Percentiles rank a stretch among this genome's conserved stretches.
Evolutionary conservation across 2,113 vertebrate species (phyloP).

Genomic region (Vidua macroura): DNA sequence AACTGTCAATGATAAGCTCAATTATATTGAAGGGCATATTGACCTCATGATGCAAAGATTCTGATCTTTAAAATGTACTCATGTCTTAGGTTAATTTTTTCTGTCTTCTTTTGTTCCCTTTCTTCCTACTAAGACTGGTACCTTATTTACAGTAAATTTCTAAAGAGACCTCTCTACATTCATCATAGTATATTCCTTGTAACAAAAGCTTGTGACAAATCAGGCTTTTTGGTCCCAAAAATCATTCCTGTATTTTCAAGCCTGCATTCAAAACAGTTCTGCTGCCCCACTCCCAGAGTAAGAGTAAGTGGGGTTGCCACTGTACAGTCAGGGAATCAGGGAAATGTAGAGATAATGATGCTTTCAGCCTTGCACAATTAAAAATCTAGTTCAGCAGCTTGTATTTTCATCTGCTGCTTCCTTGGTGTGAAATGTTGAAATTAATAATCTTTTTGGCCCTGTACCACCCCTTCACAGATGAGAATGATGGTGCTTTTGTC

Average conservation of each 20-base stretch:
- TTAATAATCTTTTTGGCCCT: not conserved
- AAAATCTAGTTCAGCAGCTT: not conserved
- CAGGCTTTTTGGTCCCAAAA: not conserved
- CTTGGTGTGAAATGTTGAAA: not conserved
- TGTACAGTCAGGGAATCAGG: not conserved
- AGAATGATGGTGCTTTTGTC: not conserved
- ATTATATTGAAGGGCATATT: constrained; percentile 38
- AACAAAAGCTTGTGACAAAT: not conserved
- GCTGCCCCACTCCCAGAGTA: not conserved
- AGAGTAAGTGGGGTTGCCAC: not conserved
- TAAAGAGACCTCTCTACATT: not conserved
- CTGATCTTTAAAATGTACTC: not conserved
- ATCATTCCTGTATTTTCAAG: not conserved
- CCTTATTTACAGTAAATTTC: not conserved
- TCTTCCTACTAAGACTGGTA: not conserved
- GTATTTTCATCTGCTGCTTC: not conserved
- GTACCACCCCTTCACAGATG: not conserved
- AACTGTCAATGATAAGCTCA: not conserved
- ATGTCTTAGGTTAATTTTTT: not conserved
- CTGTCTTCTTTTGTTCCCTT: not conserved
- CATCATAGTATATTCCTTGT: not conserved
- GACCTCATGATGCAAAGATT: constrained; percentile 6
- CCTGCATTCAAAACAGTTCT: not conserved
- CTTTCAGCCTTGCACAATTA: not conserved
- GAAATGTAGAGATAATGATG: not conserved